Conservation (phyloP, 1,140 invertebrate genomes). For the Nasonia giraulti region DNA sequence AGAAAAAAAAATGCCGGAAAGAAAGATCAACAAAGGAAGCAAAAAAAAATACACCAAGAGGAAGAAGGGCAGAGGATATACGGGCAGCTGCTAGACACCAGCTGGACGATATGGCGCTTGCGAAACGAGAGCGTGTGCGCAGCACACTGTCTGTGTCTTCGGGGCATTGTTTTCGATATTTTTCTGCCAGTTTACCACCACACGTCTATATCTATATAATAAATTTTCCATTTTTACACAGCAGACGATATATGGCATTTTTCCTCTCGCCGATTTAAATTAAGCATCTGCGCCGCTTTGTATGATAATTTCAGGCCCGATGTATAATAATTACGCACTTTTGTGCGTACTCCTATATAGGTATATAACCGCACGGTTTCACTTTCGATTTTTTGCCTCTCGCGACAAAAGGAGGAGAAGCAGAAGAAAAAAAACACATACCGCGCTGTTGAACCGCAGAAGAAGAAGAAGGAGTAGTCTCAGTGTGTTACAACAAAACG, state of each 20-base stretch:
- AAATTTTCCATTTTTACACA: neutral
- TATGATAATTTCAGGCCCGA: neutral
- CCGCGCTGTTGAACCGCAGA: neutral
- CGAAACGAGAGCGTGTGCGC: neutral
- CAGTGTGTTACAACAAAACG: conserved; percentile 5
- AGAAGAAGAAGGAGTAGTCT: neutral
- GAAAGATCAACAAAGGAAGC: neutral
- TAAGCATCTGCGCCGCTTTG: neutral
- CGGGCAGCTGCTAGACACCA: conserved; percentile 39
- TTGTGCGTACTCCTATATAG: neutral
- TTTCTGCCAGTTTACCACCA: neutral
- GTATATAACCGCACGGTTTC: neutral
- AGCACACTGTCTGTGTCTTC: neutral
- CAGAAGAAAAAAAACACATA: neutral
- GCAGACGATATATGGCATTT: too few relatives aligned
- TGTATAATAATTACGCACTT: neutral
- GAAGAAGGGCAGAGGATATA: conserved; percentile 2
- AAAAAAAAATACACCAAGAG: neutral
- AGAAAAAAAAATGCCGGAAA: neutral
- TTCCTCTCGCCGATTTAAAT: neutral
- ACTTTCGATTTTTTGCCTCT: neutral
- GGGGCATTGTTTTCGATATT: conserved; percentile 7
- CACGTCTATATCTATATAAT: too few relatives aligned
- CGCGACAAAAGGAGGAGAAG: neutral
- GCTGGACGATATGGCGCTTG: conserved; percentile 25